Conservation (phyloP, 2,113 vertebrate genomes). For the Notarius lentiginosus region DNA sequence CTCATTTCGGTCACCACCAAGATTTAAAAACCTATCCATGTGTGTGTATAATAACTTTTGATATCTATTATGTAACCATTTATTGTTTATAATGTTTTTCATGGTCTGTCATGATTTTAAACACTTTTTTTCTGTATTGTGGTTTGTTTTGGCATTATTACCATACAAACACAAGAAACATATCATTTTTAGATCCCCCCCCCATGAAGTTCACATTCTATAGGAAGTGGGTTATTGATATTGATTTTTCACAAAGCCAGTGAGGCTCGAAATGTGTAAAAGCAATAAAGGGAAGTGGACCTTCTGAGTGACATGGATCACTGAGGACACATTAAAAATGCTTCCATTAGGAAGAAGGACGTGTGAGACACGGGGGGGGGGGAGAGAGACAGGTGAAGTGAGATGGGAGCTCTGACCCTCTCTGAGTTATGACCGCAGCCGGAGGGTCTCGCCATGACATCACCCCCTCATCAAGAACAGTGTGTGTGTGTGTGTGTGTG, state of each 20-base stretch:
- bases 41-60: background rate
- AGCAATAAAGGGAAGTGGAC: background rate
- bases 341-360: background rate
- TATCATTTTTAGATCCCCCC: background rate
- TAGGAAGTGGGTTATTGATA: background rate
- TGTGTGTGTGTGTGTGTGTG: constrained; percentile 35
- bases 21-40: background rate
- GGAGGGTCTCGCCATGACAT: constrained; percentile 47
- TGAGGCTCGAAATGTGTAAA: background rate
- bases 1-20: background rate
- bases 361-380: background rate
- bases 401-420: constrained; percentile 19
- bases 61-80: background rate
- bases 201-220: background rate
- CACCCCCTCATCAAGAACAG: constrained; percentile 19
- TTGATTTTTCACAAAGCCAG: background rate
- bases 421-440: constrained; percentile 38
- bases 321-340: background rate
- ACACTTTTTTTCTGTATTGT: background rate
- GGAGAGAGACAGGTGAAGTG: background rate
- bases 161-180: background rate
- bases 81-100: background rate
- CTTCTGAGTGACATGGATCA: background rate
- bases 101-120: background rate
- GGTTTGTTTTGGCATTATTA: background rate